Evolutionary conservation across 2,113 vertebrate species (phyloP), one percentile per base, ranked within the genome.

Genomic region (Helogale parvula): DNA sequence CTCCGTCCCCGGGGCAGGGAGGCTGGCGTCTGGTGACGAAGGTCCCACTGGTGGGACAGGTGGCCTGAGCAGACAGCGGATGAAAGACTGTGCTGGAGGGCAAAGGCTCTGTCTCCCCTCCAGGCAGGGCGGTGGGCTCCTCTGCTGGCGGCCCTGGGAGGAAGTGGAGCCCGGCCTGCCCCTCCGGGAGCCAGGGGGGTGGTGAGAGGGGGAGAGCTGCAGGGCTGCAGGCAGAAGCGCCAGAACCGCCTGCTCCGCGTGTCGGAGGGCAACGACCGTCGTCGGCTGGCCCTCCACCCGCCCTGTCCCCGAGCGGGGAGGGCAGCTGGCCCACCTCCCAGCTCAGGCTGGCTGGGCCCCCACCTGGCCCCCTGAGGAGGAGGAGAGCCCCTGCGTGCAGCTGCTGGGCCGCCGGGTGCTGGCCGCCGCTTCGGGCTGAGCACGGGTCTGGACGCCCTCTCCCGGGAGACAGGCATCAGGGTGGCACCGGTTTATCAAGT

Each of bases 401-500:
- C 71, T 41, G 71, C 38, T 74, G 2, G 13, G 71, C 71, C 71
- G 35, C 35, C 35, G 1, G 13, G 21, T 25, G 23, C 23, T 11
- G 12, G 25, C 72, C 65, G 31, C 31, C 15, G 69, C n/a, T 52
- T 52, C 1, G 21, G 31, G 77, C 47, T 6, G 5, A n/a, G 77
- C 0, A 10, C 21, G 17, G 45, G 29, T 33, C 47, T 79, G 77
- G 9, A 21, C 11, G 23, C 31, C 47, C 31, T 33, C 47, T 1
- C 31, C 50, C 25, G 33, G 4, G 33, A 57, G 52, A 35, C 33
- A 27, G 19, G 33, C 2, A 21, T 25, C 19, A 35, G 21, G 3
- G 31, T 12, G 2, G 12, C 33, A 8, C 14, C 6, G 3, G 5
- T 13, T 7, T 9, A 14, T 7, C 47, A n/a, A 4, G 45, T 0